Percentiles rank a stretch among this genome's conserved stretches.
Conservation (phyloP, 2,113 vertebrate genomes). For the Erythrocercus mccallii region DNA sequence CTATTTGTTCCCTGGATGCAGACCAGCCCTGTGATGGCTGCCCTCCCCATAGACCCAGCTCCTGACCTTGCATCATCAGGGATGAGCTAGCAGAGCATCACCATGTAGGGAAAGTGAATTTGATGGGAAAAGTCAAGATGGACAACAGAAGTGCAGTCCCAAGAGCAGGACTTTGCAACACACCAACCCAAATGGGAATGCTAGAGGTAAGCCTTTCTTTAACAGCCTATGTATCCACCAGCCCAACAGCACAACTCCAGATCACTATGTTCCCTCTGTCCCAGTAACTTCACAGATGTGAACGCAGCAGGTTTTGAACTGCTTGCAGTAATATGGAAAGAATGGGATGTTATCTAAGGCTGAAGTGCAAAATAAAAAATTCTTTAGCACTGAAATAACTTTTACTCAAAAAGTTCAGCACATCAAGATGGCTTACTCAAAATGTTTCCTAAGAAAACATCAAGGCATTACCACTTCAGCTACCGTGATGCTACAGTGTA, state of each 20-base stretch:
- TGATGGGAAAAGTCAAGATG: background rate
- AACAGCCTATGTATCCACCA: background rate
- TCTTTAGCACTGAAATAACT: background rate
- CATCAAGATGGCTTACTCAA: background rate
- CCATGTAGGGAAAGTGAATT: background rate
- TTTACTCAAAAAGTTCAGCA: background rate
- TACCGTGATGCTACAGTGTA: background rate
- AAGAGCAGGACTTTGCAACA: background rate
- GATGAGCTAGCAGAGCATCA: background rate
- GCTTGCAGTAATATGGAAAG: background rate
- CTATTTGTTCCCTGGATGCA: background rate
- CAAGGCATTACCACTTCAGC: background rate
- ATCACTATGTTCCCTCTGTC: background rate
- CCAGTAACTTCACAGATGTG: background rate
- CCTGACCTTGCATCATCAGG: background rate
- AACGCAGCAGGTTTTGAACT: background rate
- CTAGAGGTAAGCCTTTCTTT: background rate
- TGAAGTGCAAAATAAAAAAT: background rate
- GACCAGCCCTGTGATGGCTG: background rate
- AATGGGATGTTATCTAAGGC: background rate
- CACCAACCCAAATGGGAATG: background rate
- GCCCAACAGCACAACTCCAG: background rate
- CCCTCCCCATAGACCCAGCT: background rate
- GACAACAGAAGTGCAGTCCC: background rate
- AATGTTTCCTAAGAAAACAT: background rate